A percentile compares a stretch with the other conserved stretches of the same genome.
Conservation (phyloP, 2,113 vertebrate species). For the Odontesthes bonariensis region DNA sequence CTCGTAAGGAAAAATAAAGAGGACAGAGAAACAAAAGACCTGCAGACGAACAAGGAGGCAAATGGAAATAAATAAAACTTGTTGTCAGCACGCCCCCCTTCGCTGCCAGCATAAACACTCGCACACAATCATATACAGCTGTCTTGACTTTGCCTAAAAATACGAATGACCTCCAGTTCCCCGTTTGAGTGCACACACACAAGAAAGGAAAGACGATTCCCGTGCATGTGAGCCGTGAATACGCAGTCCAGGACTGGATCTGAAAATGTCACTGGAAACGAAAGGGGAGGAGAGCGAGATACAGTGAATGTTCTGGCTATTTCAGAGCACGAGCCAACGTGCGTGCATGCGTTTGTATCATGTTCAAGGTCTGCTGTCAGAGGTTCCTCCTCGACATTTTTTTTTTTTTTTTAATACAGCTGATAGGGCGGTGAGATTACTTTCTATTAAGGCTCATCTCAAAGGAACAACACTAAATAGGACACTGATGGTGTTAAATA, state of each 20-base stretch:
- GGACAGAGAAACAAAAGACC: conserved; percentile 17
- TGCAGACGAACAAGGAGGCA: background rate
- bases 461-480: background rate
- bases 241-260: conserved; percentile 22
- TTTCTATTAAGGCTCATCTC: conserved; percentile 20
- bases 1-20: background rate
- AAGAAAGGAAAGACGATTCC: background rate
- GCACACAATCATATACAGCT: conserved; percentile 52
- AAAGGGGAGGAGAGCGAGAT: conserved; percentile 12
- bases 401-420: background rate
- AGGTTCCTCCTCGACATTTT: background rate
- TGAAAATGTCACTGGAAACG: conserved; percentile 58
- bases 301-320: conserved; percentile 27
- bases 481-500: background rate
- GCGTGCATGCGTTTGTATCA: conserved; percentile 23
- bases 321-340: conserved; percentile 32
- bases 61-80: conserved; percentile 4
- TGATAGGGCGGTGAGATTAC: background rate
- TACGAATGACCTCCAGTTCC: conserved; percentile 44
- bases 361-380: conserved; percentile 2
- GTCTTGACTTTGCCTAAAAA: conserved; percentile 63
- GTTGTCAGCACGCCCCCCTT: background rate
- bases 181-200: background rate
- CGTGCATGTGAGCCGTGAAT: background rate
- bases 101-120: conserved; percentile 17